Conservation (phyloP, 1,140 invertebrate species). For the Tigriopus japonicus region DNA sequence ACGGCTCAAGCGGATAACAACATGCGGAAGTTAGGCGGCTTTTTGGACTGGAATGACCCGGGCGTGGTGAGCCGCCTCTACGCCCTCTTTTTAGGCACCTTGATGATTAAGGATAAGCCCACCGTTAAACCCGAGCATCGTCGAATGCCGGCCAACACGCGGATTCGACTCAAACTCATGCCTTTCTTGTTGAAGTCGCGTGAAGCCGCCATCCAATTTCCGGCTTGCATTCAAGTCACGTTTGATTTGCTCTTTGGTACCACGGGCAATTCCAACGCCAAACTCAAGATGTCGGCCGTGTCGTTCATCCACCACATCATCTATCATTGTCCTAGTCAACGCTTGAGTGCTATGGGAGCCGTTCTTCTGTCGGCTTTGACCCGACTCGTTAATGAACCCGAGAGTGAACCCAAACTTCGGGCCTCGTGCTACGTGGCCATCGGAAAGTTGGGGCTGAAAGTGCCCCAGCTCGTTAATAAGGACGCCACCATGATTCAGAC, state of each 20-base stretch:
- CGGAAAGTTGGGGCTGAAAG: slow-evolving; percentile 44
- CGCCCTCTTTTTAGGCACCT: slow-evolving; percentile 50
- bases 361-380: slow-evolving; percentile 19
- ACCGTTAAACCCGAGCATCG: slow-evolving; percentile 38
- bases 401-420: slow-evolving; percentile 33
- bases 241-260: slow-evolving; percentile 68
- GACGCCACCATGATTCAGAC: slow-evolving; percentile 40
- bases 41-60: slow-evolving; percentile 49
- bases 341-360: slow-evolving; percentile 16
- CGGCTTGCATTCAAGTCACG: slow-evolving; percentile 57
- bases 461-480: slow-evolving; percentile 45
- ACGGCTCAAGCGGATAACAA: slow-evolving; percentile 29
- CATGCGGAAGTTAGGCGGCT: neutral
- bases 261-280: slow-evolving; percentile 47
- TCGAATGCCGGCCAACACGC: slow-evolving; percentile 49
- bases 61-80: slow-evolving; percentile 49
- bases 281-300: slow-evolving; percentile 55
- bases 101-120: slow-evolving; percentile 20
- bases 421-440: slow-evolving; percentile 53
- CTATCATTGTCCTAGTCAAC: slow-evolving; percentile 35
- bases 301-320: slow-evolving; percentile 63
- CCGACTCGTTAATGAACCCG: slow-evolving; percentile 19
- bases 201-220: slow-evolving; percentile 54
- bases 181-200: slow-evolving; percentile 59
- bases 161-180: slow-evolving; percentile 62